Conservation (phyloP, 23 tunicate species). For the Ciona savignyi region DNA sequence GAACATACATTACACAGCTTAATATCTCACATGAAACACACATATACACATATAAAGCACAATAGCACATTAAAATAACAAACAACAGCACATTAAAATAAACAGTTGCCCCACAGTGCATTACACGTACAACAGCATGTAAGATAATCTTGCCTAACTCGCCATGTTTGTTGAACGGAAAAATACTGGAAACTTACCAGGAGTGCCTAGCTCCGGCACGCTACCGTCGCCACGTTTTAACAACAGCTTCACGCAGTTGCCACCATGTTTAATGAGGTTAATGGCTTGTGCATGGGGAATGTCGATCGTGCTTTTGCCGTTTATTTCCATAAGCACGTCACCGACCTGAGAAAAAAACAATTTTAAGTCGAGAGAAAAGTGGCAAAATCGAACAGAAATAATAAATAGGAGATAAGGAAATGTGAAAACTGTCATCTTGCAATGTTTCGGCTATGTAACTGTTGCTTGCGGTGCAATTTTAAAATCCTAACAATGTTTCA, state of each 20-base stretch:
- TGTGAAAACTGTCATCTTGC: too few species aligned
- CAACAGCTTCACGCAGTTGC: constrained; percentile 23
- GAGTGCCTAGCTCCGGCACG: constrained; percentile 86
- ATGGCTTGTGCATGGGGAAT: constrained; percentile 78
- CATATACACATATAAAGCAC: too few species aligned
- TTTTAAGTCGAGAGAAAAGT: neutral
- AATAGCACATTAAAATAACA: too few species aligned
- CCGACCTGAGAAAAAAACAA: constrained; percentile 49
- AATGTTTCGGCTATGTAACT: too few species aligned
- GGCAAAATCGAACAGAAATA: neutral
- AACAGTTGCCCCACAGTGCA: too few species aligned
- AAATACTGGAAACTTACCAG: neutral
- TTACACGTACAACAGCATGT: too few species aligned
- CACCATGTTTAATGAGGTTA: constrained; percentile 63
- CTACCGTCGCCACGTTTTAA: constrained; percentile 76
- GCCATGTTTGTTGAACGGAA: neutral
- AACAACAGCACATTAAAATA: too few species aligned
- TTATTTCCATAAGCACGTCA: constrained; percentile 78
- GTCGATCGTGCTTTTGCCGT: constrained; percentile 44
- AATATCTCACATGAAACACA: too few species aligned
- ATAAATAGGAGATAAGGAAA: neutral
- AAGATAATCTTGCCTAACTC: too few species aligned
- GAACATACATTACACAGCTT: too few species aligned
- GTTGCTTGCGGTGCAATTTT: too few species aligned
- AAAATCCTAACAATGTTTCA: too few species aligned